Evolutionary conservation across 2,113 vertebrate genomes (phyloP).

Genomic region (Indri indri): DNA sequence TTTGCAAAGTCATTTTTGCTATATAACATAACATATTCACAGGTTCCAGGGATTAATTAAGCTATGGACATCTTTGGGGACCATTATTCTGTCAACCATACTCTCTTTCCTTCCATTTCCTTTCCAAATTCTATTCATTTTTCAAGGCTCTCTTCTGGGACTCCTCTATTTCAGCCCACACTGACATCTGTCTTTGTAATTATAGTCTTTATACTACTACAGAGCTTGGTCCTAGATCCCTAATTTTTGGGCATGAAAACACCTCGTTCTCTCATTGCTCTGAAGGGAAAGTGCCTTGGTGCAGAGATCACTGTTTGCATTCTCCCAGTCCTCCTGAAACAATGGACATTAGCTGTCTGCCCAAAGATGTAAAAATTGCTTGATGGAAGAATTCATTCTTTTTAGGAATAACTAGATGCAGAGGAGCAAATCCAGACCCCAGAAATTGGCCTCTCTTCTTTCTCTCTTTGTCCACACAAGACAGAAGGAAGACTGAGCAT

Average conservation of each 20-base stretch:
- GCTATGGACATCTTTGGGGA: background rate
- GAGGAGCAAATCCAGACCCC: background rate
- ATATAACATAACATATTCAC: background rate
- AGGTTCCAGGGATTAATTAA: background rate
- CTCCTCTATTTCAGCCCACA: background rate
- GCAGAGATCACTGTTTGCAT: background rate
- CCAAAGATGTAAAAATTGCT: background rate
- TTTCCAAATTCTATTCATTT: background rate
- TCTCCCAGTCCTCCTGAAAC: background rate
- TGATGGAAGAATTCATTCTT: background rate
- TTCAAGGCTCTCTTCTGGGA: background rate
- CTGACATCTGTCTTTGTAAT: background rate
- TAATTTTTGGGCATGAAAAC: background rate
- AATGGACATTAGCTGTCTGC: background rate
- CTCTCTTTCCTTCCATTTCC: background rate
- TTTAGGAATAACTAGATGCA: background rate
- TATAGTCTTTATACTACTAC: background rate
- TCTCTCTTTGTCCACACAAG: background rate
- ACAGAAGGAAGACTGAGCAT: background rate
- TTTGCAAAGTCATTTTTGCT: background rate
- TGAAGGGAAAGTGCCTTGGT: background rate
- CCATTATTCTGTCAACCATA: background rate
- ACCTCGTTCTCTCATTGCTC: background rate
- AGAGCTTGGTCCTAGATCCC: background rate
- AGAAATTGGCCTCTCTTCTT: background rate